Percentiles rank a stretch among this genome's conserved stretches.
phyloP scores from a whole-genome alignment of 1,140 invertebrate species.

The Euglossa dilemma region DNA sequence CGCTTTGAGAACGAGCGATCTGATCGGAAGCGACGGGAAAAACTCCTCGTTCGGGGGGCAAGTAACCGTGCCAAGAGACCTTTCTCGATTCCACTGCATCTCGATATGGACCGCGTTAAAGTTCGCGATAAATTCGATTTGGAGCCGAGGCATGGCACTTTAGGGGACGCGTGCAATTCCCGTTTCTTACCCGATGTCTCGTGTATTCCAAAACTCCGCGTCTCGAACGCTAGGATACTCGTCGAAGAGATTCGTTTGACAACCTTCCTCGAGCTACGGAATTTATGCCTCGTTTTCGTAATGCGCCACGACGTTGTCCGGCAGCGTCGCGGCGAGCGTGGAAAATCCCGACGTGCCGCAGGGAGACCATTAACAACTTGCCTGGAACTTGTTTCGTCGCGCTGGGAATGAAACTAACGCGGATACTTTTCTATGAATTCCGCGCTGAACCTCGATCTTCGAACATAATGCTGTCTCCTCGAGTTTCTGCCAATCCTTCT shows the following conservation, averaged over 20 bases:
- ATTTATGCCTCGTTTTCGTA: slow-evolving; percentile 76
- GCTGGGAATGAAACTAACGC: slow-evolving; percentile 25
- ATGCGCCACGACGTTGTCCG: slow-evolving; percentile 58
- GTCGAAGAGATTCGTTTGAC: slow-evolving; percentile 74
- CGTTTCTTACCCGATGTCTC: not conserved
- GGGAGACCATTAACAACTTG: slow-evolving; percentile 67
- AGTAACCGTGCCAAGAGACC: no score
- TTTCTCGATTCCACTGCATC: no score
- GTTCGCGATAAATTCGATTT: no score
- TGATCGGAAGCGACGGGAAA: not conserved
- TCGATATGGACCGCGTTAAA: no score
- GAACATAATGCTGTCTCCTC: not conserved
- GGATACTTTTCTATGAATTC: slow-evolving; percentile 31
- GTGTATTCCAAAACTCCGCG: not conserved
- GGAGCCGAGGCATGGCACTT: no score
- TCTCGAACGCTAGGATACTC: no score
- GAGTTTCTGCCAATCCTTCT: no score
- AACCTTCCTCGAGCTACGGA: slow-evolving; percentile 71
- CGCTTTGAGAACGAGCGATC: not conserved
- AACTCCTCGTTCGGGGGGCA: no score
- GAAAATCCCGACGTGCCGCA: slow-evolving; percentile 51
- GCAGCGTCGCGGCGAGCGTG: slow-evolving; percentile 10
- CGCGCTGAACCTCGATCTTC: not conserved
- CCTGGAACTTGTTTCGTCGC: slow-evolving; percentile 47
- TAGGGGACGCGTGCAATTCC: no score